Conservation (phyloP, 2,888 invertebrate genomes). For the Liposcelis brunnea region DNA sequence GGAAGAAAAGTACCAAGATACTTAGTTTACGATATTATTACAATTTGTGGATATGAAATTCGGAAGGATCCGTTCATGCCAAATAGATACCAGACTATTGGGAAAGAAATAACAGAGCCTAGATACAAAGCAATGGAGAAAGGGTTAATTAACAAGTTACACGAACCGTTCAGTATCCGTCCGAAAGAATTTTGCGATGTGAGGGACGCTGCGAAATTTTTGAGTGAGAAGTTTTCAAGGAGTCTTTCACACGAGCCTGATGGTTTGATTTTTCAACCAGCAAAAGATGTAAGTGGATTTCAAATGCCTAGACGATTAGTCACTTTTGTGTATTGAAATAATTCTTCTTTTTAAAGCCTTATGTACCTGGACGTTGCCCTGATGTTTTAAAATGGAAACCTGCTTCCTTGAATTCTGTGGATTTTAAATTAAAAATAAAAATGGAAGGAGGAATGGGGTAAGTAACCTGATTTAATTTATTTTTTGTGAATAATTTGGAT, state of each 20-base stretch:
- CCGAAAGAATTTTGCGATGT: slow-evolving; percentile 81
- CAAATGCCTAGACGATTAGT: not conserved
- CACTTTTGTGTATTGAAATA: no score
- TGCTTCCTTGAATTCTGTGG: slow-evolving; percentile 80
- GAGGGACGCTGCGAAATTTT: slow-evolving; percentile 44
- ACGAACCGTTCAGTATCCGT: slow-evolving; percentile 82
- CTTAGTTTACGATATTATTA: slow-evolving; percentile 86
- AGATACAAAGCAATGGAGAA: slow-evolving; percentile 53
- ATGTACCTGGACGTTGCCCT: slow-evolving; percentile 62
- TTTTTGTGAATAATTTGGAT: slow-evolving; percentile 11
- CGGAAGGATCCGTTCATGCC: slow-evolving; percentile 59
- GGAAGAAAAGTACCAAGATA: slow-evolving; percentile 68
- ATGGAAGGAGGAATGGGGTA: slow-evolving; percentile 56
- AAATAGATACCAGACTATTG: slow-evolving; percentile 56
- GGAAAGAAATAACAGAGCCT: slow-evolving; percentile 45
- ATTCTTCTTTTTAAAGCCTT: slow-evolving; percentile 40
- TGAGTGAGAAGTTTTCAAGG: slow-evolving; percentile 72
- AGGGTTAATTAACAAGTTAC: slow-evolving; percentile 52
- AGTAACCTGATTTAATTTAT: slow-evolving; percentile 19
- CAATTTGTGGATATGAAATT: slow-evolving; percentile 61
- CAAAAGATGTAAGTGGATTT: slow-evolving; percentile 49
- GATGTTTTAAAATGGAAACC: slow-evolving; percentile 98
- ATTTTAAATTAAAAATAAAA: slow-evolving; percentile 76
- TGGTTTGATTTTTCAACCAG: slow-evolving; percentile 94
- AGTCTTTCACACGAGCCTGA: slow-evolving; percentile 87